Percentiles rank a stretch among this genome's conserved stretches.
phyloP scores from a whole-genome alignment of 2,888 invertebrate species.

The Pycnomerus fuliginosus region DNA sequence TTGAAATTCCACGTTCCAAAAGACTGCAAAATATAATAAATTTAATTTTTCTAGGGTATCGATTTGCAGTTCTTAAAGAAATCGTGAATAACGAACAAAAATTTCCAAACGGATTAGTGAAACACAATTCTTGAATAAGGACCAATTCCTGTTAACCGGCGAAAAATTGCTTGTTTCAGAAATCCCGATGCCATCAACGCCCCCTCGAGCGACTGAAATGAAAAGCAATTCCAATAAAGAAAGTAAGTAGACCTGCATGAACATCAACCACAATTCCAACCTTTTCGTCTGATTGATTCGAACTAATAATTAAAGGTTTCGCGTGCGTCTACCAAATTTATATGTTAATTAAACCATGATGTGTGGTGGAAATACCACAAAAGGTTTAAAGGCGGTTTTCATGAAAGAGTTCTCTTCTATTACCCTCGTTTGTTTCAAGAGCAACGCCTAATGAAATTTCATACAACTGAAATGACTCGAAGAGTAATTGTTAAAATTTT shows the following conservation, averaged over 20 bases:
- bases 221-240: constrained; percentile 75
- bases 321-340: background rate
- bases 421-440: constrained; percentile 1
- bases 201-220: constrained; percentile 80
- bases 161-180: constrained; percentile 59
- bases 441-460: constrained; percentile 2
- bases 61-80: too few relatives aligned
- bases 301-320: background rate
- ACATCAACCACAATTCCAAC: background rate
- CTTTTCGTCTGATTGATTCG: background rate
- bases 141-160: too few relatives aligned
- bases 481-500: constrained; percentile 3
- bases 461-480: constrained; percentile 4
- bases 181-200: constrained; percentile 84
- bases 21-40: too few relatives aligned
- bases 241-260: constrained; percentile 56
- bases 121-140: too few relatives aligned
- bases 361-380: background rate
- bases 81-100: too few relatives aligned
- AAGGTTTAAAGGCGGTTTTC: background rate
- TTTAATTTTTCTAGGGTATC: too few relatives aligned
- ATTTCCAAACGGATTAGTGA: too few relatives aligned
- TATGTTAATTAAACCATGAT: background rate
- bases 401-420: background rate
- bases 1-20: too few relatives aligned